Percentiles rank a stretch among this genome's conserved stretches.
Conservation (phyloP, 2,797 vertebrate species). For the Chelonia mydas region DNA sequence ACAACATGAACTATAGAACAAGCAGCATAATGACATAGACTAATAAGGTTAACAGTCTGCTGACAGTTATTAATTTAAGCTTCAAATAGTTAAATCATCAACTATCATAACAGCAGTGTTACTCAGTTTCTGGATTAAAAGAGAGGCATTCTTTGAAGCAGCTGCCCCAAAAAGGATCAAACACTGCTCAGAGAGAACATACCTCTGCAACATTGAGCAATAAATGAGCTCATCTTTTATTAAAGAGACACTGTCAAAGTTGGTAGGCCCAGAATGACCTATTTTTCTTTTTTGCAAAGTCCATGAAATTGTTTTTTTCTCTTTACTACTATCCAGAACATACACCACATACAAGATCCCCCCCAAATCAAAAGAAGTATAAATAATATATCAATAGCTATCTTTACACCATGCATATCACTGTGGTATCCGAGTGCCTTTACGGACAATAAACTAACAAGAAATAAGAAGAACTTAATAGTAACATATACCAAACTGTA, state of each 20-base stretch:
- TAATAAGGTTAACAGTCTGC: not conserved
- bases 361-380: not conserved
- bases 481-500: not conserved
- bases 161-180: not conserved
- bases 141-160: not conserved
- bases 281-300: not conserved
- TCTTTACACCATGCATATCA: not conserved
- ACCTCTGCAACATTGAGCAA: not conserved
- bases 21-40: not conserved
- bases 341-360: no score
- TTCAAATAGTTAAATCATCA: not conserved
- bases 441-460: not conserved
- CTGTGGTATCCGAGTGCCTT: not conserved
- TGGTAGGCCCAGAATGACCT: not conserved
- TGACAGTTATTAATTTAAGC: not conserved
- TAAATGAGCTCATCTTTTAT: not conserved
- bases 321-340: not conserved
- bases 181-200: not conserved
- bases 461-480: not conserved
- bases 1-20: not conserved
- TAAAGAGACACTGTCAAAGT: not conserved
- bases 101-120: not conserved
- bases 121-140: not conserved
- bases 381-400: not conserved
- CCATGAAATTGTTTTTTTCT: not conserved